Evolutionary conservation across 2,797 vertebrate genomes (phyloP).

Genomic region (Notoglanidium macrostoma): DNA sequence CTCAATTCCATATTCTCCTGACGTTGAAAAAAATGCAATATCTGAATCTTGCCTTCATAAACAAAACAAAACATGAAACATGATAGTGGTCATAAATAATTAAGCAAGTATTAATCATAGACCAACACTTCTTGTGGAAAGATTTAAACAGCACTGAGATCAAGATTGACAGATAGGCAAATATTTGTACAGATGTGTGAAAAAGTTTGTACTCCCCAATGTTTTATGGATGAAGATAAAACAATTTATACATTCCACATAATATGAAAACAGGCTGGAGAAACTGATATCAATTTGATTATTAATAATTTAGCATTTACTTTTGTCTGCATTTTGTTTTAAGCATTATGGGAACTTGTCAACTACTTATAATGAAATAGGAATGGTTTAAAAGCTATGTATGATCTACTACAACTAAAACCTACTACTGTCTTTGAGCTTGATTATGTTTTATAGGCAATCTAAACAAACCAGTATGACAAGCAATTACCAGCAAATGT

Average conservation of each 20-base stretch:
- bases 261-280: background rate
- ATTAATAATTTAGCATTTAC: background rate
- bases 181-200: background rate
- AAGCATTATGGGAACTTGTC: background rate
- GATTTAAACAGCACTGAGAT: background rate
- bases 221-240: background rate
- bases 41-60: background rate
- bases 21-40: background rate
- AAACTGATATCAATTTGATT: background rate
- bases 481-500: background rate
- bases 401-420: background rate
- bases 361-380: background rate
- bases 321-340: background rate
- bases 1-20: background rate
- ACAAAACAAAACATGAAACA: background rate
- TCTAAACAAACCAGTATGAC: conserved; percentile 7
- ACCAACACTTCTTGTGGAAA: background rate
- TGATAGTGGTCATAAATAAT: background rate
- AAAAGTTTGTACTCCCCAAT: background rate
- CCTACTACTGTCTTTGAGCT: background rate
- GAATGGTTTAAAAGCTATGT: background rate
- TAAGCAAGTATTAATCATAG: background rate
- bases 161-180: background rate
- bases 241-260: background rate
- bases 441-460: conserved; percentile 15